These are phyloP conservation scores for Drosophila yakuba DNA, from an alignment of 1,140 invertebrate species.

Conservation along the genomic window DNA sequence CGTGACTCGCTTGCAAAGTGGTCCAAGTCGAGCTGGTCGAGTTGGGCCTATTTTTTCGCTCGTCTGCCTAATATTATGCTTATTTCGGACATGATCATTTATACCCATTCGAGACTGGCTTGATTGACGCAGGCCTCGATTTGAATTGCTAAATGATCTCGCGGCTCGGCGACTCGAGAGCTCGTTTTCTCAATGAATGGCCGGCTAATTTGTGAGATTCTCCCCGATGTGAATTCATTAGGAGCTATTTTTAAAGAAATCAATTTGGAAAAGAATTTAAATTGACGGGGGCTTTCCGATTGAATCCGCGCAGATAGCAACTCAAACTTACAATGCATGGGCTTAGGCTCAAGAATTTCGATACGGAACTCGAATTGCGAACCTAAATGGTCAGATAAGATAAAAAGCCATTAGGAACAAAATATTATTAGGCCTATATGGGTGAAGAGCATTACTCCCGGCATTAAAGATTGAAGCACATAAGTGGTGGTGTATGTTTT, in stretches of 20 bases:
- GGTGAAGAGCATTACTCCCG: neutral
- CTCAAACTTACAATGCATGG: conserved; percentile 1
- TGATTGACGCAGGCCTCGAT: conserved; percentile 62
- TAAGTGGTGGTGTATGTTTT: neutral
- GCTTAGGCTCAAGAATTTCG: conserved; percentile 4
- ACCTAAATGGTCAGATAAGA: conserved; percentile 2
- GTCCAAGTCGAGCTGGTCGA: conserved; percentile 3
- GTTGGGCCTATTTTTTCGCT: conserved; percentile 17
- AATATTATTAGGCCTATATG: neutral
- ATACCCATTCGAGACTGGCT: conserved; percentile 38
- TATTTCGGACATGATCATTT: conserved; percentile 40
- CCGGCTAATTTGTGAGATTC: conserved; percentile 65
- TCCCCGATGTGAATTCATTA: conserved; percentile 65
- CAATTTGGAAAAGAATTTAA: conserved; percentile 45
- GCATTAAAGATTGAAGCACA: conserved; percentile 14
- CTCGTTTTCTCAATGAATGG: conserved; percentile 45
- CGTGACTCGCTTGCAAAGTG: conserved; percentile 35
- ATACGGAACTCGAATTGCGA: conserved; percentile 14
- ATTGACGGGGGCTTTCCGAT: conserved; percentile 29
- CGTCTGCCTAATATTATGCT: conserved; percentile 49
- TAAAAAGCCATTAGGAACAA: neutral
- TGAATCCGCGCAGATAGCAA: neutral
- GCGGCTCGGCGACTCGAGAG: neutral
- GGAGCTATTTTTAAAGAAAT: conserved; percentile 54
- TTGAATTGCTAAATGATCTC: conserved; percentile 75